phyloP scores from a whole-genome alignment of 2,888 invertebrate genomes.

The Iphiclides podalirius region DNA sequence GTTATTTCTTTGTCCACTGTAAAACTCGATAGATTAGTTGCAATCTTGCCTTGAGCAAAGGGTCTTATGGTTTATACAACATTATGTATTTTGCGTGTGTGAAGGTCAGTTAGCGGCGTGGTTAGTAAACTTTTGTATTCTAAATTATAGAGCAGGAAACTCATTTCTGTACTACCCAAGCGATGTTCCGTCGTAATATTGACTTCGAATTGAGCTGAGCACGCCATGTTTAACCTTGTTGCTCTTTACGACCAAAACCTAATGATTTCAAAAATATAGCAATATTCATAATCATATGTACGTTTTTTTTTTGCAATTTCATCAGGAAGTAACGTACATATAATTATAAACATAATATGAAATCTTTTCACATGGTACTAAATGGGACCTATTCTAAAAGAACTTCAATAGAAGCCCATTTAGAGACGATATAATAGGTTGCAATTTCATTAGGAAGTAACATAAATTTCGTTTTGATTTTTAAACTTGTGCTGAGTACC shows the following conservation, averaged over 20 bases:
- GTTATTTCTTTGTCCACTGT: too few species aligned
- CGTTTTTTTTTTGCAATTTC: too few species aligned
- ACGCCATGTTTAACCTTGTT: conserved; percentile 60
- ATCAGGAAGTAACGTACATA: too few species aligned
- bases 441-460: not conserved
- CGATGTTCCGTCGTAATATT: conserved; percentile 42
- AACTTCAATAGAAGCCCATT: too few species aligned
- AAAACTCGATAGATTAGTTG: too few species aligned
- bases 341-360: too few species aligned
- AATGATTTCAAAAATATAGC: not conserved
- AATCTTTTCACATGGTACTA: too few species aligned
- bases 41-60: too few species aligned
- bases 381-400: too few species aligned
- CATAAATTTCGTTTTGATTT: not conserved
- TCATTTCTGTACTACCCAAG: conserved; percentile 34
- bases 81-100: conserved; percentile 28
- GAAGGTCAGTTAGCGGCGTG: conserved; percentile 27
- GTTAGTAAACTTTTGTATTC: conserved; percentile 29
- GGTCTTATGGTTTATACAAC: too few species aligned
- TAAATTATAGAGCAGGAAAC: conserved; percentile 40
- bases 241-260: conserved; percentile 36
- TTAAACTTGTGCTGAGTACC: not conserved
- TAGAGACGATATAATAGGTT: not conserved
- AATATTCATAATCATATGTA: too few species aligned
- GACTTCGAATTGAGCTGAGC: conserved; percentile 46